Percentiles rank a stretch among this genome's conserved stretches.
Evolutionary conservation across 2,888 invertebrate species (phyloP).

Genomic region (Hoplodrina blanda): DNA sequence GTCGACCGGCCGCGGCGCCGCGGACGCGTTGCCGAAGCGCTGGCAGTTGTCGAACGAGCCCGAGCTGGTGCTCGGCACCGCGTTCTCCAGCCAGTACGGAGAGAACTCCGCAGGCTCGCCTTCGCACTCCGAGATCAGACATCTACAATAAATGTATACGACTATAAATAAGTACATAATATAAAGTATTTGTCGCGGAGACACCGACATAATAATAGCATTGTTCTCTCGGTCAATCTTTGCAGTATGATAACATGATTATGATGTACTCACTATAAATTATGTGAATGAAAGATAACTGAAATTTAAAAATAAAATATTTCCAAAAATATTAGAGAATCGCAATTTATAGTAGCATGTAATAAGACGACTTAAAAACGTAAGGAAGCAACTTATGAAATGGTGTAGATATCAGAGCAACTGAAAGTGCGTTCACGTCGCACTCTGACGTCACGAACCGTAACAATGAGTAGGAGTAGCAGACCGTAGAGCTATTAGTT

Average conservation of each 20-base stretch:
- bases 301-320: background rate
- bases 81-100: constrained; percentile 83
- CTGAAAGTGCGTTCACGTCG: too few species aligned
- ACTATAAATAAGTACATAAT: background rate
- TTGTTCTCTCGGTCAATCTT: background rate
- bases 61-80: constrained; percentile 77
- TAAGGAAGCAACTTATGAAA: too few species aligned
- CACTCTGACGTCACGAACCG: too few species aligned
- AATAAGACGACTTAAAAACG: too few species aligned
- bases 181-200: background rate
- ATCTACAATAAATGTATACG: constrained; percentile 64
- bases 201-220: background rate
- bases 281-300: background rate
- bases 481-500: too few species aligned
- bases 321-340: too few species aligned
- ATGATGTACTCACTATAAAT: background rate
- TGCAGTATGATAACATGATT: background rate
- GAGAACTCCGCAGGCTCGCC: constrained; percentile 69
- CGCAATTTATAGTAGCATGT: too few species aligned
- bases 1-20: constrained; percentile 15
- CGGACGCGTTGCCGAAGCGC: constrained; percentile 73
- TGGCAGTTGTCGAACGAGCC: constrained; percentile 83
- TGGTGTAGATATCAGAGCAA: too few species aligned
- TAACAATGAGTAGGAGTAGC: too few species aligned
- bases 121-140: constrained; percentile 78